A percentile compares a stretch with the other conserved stretches of the same genome.
phyloP scores from a whole-genome alignment of 2,797 vertebrate genomes.

The Coregonus ussuriensis region DNA sequence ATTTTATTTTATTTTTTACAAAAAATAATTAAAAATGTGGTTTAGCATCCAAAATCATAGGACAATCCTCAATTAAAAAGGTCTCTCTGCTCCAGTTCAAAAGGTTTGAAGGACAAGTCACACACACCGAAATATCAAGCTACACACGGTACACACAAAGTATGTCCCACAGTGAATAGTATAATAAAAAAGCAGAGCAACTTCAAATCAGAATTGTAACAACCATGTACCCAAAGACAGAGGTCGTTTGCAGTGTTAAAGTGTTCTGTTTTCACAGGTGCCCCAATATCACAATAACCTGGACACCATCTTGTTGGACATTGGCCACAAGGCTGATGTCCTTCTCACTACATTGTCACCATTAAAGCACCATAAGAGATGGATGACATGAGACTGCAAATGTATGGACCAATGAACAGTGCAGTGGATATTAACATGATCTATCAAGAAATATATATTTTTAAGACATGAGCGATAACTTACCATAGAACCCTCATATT shows the following conservation, averaged over 20 bases:
- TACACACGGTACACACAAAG: background rate
- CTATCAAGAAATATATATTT: background rate
- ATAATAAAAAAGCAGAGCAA: background rate
- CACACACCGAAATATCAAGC: background rate
- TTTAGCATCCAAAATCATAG: conserved; percentile 58
- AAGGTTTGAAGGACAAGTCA: conserved; percentile 27
- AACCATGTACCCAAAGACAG: background rate
- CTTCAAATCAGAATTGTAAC: background rate
- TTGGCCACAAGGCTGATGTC: background rate
- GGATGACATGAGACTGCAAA: background rate
- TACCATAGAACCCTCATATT: background rate
- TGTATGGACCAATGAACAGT: background rate
- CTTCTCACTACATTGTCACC: background rate
- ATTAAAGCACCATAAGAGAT: background rate
- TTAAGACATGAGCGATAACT: background rate
- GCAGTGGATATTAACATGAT: no score
- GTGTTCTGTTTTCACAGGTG: background rate
- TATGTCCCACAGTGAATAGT: background rate
- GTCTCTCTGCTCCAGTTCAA: conserved; percentile 58
- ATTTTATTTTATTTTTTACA: conserved; percentile 20
- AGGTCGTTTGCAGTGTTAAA: no score
- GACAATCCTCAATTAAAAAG: conserved; percentile 47
- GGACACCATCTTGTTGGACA: background rate
- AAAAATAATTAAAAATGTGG: conserved; percentile 59
- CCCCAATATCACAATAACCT: background rate